Conservation (phyloP, 30 jellyfish, hydroid and myxozoan genomes). For the Mastigias papua region DNA sequence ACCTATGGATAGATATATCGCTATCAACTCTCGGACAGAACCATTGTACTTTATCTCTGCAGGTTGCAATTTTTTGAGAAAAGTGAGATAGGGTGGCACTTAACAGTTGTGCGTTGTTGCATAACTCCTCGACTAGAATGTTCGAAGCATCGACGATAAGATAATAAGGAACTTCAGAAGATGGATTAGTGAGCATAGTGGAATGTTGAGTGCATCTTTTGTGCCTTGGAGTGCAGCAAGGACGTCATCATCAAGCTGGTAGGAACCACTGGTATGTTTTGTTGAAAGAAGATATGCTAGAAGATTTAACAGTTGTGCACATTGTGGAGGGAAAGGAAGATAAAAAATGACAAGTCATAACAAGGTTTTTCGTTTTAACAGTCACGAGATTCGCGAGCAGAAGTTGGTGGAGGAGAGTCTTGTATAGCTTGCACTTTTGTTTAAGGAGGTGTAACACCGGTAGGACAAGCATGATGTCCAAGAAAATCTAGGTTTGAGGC, state of each 20-base stretch:
- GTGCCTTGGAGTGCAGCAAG: conserved; percentile 24
- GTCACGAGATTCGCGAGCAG: too few species aligned
- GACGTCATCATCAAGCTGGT: conserved; percentile 18
- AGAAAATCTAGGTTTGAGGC: too few species aligned
- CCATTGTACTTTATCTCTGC: too few species aligned
- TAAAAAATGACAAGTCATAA: too few species aligned
- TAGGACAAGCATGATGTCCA: too few species aligned
- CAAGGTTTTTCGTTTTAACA: too few species aligned
- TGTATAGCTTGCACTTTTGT: too few species aligned
- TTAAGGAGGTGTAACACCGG: too few species aligned
- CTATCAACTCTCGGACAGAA: conserved; percentile 6
- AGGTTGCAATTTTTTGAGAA: background rate
- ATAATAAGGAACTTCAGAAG: conserved; percentile 29
- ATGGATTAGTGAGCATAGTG: conserved; percentile 48
- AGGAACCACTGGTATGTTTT: background rate
- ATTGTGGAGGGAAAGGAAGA: too few species aligned
- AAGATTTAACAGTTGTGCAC: too few species aligned
- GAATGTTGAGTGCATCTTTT: conserved; percentile 39
- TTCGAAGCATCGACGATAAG: conserved; percentile 51
- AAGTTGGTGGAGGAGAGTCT: too few species aligned
- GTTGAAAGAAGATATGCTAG: too few species aligned
- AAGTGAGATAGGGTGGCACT: background rate
- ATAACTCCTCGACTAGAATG: background rate
- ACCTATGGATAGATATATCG: background rate
- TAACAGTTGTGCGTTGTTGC: background rate